Base-by-base conservation (phyloP, 2,797 vertebrate genomes). In the Oreonectes daqikongensis region DNA sequence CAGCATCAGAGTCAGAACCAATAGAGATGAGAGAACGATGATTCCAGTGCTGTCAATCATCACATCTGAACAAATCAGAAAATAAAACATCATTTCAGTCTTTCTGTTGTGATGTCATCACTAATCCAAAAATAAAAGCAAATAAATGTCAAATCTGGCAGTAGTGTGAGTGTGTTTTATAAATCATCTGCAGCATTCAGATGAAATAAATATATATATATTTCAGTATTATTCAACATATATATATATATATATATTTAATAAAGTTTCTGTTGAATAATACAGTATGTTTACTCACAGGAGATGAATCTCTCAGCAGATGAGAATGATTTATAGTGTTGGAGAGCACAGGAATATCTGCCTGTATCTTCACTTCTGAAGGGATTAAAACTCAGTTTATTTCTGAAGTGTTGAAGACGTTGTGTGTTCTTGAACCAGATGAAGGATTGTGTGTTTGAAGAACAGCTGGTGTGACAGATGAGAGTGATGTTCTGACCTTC, bases 391-490 rank as follows among this genome's bases (percentile, higher is more conserved):
- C 44, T 5, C 22, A 66, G 42, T 38, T 46, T 2, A 18, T 69
- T 28, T 0, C n/a, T 0, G n/a, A 18, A 15, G 20, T 10, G 3
- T 1, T 2, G 6, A 14, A 9, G n/a, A 35, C 2, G 4, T 4
- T 1, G 1, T 20, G 8, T 32, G n/a, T 53, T 69, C 30, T 38
- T 69, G n/a, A 20, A 53, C 67, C 66, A 69, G 48, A 53, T 24
- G n/a, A 53, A 69, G 66, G 48, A 20, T n/a, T 20, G 50, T 53
- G 35, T 22, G 66, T n/a, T 50, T 50, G 1, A 3, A 32, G 46
- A 46, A 2, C 66, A 68, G 67, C 48, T 53, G 67, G 30, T 53
- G 1, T 69, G 15, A 53, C 67, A 18, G 67, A n/a, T 69, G 6
- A 53, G 32, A 10, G 20, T 69, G 67, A 69, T 4, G 1, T 22